Conservation (phyloP, 2,888 invertebrate species). For the Aleiodes leptofemur region DNA sequence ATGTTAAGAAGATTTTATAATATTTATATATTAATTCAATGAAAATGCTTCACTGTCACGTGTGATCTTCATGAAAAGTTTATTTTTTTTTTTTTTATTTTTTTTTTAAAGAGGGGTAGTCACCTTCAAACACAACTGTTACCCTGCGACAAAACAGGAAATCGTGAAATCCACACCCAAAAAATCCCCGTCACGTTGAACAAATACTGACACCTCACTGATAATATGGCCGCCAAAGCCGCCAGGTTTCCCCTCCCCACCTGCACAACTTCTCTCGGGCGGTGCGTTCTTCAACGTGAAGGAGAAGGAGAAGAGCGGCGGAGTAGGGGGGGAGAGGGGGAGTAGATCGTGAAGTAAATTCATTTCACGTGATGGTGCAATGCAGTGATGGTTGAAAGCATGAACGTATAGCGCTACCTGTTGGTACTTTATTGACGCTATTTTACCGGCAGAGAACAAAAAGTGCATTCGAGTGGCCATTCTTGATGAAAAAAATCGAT, state of each 20-base stretch:
- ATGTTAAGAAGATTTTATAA: constrained; percentile 55
- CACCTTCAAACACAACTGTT: constrained; percentile 57
- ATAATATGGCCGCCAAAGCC: constrained; percentile 72
- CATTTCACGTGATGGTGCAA: no score
- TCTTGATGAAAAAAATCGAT: no score
- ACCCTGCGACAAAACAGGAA: constrained; percentile 60
- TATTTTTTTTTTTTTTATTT: constrained; percentile 53
- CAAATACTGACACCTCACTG: constrained; percentile 75
- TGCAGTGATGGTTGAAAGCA: no score
- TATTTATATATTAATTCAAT: constrained; percentile 51
- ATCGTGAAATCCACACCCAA: constrained; percentile 74
- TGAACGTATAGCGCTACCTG: no score
- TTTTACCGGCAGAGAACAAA: no score
- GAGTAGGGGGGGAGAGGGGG: no score
- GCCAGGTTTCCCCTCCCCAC: constrained; percentile 2
- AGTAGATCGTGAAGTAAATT: no score
- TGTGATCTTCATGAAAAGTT: constrained; percentile 67
- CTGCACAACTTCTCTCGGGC: not conserved
- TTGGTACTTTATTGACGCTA: no score
- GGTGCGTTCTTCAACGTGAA: not conserved
- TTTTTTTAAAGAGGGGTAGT: constrained; percentile 44
- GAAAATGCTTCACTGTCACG: constrained; percentile 63
- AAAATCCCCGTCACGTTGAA: constrained; percentile 73
- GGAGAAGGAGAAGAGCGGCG: no score
- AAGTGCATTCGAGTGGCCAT: no score